These are phyloP conservation scores for Amphibalanus amphitrite DNA, from an alignment of 1,140 invertebrate species.

Conservation along the genomic window DNA sequence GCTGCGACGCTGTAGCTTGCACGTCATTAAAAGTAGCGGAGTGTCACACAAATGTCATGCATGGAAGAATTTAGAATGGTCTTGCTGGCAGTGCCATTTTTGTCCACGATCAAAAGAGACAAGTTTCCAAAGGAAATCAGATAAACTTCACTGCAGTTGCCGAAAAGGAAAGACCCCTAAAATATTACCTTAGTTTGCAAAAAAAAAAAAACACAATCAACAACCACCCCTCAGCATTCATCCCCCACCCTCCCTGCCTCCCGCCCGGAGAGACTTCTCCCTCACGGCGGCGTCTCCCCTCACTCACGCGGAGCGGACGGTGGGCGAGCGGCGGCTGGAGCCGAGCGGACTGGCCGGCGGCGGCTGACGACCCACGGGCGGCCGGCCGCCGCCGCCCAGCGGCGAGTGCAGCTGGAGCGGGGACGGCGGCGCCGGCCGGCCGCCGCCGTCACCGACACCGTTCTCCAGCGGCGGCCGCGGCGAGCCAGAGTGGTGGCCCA, in stretches of 20 bases:
- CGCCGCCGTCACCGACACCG: slow-evolving; percentile 3
- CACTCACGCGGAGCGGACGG: not conserved
- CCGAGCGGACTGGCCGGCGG: not conserved
- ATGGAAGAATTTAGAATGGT: no score
- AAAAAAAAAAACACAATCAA: not conserved
- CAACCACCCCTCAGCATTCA: no score
- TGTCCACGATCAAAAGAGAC: no score
- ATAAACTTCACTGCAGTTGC: no score
- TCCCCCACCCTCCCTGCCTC: no score
- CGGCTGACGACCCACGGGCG: no score
- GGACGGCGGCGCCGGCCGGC: slow-evolving; percentile 11
- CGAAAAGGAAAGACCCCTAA: not conserved
- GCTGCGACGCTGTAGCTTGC: no score
- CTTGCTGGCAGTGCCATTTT: no score
- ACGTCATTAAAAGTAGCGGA: no score
- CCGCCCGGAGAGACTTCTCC: no score
- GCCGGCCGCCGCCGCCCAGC: not conserved
- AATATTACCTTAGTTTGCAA: not conserved
- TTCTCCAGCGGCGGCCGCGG: slow-evolving; percentile 6
- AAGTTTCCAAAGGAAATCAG: no score
- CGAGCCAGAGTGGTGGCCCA: slow-evolving; percentile 4
- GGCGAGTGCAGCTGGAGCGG: slow-evolving; percentile 4
- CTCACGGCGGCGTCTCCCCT: not conserved
- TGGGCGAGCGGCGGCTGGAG: not conserved
- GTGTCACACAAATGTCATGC: no score